Conservation (phyloP, 2,888 invertebrate species). For the Cerceris rybyensis region DNA sequence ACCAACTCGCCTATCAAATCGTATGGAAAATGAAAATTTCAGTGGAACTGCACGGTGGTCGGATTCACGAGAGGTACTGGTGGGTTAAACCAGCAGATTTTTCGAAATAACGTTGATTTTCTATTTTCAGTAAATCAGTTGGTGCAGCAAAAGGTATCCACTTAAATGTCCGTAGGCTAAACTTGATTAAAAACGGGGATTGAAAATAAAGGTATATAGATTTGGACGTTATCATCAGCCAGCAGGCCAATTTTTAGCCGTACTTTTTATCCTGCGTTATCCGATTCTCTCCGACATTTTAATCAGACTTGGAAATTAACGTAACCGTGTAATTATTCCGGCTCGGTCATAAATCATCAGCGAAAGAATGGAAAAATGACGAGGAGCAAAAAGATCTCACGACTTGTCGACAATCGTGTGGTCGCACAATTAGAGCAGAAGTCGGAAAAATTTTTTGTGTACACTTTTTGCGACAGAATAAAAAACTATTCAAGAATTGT, state of each 20-base stretch:
- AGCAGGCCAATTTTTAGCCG: slow-evolving; percentile 49
- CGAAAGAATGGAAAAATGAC: background rate
- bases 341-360: slow-evolving; percentile 48
- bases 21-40: too few relatives aligned
- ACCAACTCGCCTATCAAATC: background rate
- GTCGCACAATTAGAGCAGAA: background rate
- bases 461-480: too few relatives aligned
- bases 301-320: slow-evolving; percentile 54
- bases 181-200: slow-evolving; percentile 25
- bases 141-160: background rate
- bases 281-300: slow-evolving; percentile 51
- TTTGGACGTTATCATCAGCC: slow-evolving; percentile 38
- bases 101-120: background rate
- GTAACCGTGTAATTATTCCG: slow-evolving; percentile 51
- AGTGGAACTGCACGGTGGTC: too few relatives aligned
- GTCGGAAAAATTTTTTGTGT: too few relatives aligned
- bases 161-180: slow-evolving; percentile 31
- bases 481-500: too few relatives aligned
- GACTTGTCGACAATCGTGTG: background rate
- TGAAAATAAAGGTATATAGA: slow-evolving; percentile 14
- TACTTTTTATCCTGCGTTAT: slow-evolving; percentile 51
- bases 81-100: too few relatives aligned
- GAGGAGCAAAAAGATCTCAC: background rate
- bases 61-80: too few relatives aligned
- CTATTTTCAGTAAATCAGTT: background rate